A percentile compares a stretch with the other conserved stretches of the same genome.
phyloP scores from a whole-genome alignment of 2,797 vertebrate species.

The Remorina albescens region DNA sequence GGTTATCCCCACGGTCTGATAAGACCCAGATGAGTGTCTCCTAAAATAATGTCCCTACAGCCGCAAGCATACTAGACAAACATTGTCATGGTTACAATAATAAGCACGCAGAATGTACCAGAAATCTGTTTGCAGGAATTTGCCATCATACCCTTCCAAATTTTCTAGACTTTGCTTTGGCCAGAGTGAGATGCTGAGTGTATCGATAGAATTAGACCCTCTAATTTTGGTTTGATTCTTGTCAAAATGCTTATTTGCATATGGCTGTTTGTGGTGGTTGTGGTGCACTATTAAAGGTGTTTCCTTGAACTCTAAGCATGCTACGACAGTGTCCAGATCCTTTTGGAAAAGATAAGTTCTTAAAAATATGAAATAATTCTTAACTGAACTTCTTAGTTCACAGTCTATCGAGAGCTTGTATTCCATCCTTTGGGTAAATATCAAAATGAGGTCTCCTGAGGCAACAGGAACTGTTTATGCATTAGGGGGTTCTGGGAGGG shows the following conservation, averaged over 20 bases:
- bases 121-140: not conserved
- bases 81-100: not conserved
- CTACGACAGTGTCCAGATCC: constrained; percentile 24
- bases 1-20: not conserved
- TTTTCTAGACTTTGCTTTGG: constrained; percentile 25
- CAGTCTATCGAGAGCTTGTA: constrained; percentile 32
- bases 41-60: not conserved
- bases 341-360: constrained; percentile 43
- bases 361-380: too few species aligned
- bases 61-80: not conserved
- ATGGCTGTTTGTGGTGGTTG: not conserved
- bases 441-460: constrained; percentile 36
- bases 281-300: constrained; percentile 18
- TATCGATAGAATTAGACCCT: constrained; percentile 11
- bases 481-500: constrained; percentile 29
- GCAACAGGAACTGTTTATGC: constrained; percentile 20
- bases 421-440: constrained; percentile 31
- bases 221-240: constrained; percentile 14
- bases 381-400: constrained; percentile 38
- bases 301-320: constrained; percentile 27
- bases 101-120: not conserved
- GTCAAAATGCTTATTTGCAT: constrained; percentile 4
- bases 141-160: not conserved
- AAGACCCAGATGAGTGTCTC: not conserved
- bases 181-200: constrained; percentile 1